phyloP scores from a whole-genome alignment of 1,140 invertebrate species.

The Aricia agestis region DNA sequence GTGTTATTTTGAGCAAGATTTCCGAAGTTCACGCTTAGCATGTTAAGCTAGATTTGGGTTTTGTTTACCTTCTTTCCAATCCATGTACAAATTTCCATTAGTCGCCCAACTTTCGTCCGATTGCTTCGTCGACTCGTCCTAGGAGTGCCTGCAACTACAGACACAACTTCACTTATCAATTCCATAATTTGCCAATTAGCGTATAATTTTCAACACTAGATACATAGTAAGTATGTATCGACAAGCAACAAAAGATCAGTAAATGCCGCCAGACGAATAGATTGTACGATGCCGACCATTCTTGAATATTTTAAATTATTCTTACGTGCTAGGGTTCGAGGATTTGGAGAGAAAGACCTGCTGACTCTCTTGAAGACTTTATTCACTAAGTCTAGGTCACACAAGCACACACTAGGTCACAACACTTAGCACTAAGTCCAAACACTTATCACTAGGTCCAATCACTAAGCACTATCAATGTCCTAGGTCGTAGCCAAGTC shows the following conservation, averaged over 20 bases:
- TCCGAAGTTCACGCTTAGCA: too few relatives aligned
- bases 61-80: constrained; percentile 57
- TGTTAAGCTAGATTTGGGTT: too few relatives aligned
- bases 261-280: background rate
- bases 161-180: constrained; percentile 48
- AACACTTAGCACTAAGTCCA: too few relatives aligned
- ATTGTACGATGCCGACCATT: background rate
- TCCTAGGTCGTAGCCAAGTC: too few relatives aligned
- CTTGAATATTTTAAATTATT: background rate
- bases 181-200: constrained; percentile 29
- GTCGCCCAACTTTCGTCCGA: constrained; percentile 46
- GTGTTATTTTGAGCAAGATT: too few relatives aligned
- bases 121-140: constrained; percentile 40
- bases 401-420: too few relatives aligned
- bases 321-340: too few relatives aligned
- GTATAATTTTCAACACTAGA: constrained; percentile 32
- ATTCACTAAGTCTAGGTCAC: too few relatives aligned
- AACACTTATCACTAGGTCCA: too few relatives aligned
- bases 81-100: constrained; percentile 62
- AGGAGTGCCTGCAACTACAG: constrained; percentile 54
- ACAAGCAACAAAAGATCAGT: background rate
- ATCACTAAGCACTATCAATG: too few relatives aligned
- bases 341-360: too few relatives aligned
- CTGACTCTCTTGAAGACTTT: too few relatives aligned
- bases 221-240: background rate